Evolutionary conservation across 1,140 invertebrate species (phyloP).

Genomic region (Palaemon carinicauda): DNA sequence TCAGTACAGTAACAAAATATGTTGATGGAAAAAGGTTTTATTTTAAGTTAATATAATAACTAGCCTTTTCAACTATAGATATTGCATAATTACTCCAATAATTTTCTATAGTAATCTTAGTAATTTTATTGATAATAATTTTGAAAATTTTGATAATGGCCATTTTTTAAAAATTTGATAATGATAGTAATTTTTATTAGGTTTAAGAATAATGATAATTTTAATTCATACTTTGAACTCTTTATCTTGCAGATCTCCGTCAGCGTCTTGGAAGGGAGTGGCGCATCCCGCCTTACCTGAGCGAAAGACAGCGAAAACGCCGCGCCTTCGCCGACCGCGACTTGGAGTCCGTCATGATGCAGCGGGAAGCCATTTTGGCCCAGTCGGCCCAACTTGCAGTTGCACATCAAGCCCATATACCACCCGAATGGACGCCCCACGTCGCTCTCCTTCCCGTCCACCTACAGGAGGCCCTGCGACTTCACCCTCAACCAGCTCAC

Average conservation of each 20-base stretch:
- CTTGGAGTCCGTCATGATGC: slow-evolving; percentile 65
- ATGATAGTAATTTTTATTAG: background rate
- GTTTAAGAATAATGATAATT: too few relatives aligned
- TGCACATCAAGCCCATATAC: slow-evolving; percentile 23
- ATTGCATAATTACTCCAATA: too few relatives aligned
- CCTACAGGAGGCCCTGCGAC: slow-evolving; percentile 24
- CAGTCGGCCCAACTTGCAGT: slow-evolving; percentile 19
- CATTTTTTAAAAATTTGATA: too few relatives aligned
- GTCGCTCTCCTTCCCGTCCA: slow-evolving; percentile 24
- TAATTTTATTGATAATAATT: too few relatives aligned
- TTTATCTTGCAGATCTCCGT: slow-evolving; percentile 26
- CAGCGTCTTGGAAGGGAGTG: slow-evolving; percentile 45
- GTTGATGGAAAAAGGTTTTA: too few relatives aligned
- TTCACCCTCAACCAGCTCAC: slow-evolving; percentile 22
- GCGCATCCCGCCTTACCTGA: slow-evolving; percentile 61
- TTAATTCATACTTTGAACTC: background rate
- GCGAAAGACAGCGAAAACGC: slow-evolving; percentile 66
- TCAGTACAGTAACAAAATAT: too few relatives aligned
- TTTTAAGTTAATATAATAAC: too few relatives aligned
- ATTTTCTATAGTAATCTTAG: too few relatives aligned
- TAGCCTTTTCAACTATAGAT: too few relatives aligned
- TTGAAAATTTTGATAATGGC: too few relatives aligned
- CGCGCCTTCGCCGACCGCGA: slow-evolving; percentile 67
- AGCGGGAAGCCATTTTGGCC: slow-evolving; percentile 60
- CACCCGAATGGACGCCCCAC: slow-evolving; percentile 26